A percentile compares a stretch with the other conserved stretches of the same genome.
Conservation (phyloP, 2,113 vertebrate species). For the Verasper variegatus region DNA sequence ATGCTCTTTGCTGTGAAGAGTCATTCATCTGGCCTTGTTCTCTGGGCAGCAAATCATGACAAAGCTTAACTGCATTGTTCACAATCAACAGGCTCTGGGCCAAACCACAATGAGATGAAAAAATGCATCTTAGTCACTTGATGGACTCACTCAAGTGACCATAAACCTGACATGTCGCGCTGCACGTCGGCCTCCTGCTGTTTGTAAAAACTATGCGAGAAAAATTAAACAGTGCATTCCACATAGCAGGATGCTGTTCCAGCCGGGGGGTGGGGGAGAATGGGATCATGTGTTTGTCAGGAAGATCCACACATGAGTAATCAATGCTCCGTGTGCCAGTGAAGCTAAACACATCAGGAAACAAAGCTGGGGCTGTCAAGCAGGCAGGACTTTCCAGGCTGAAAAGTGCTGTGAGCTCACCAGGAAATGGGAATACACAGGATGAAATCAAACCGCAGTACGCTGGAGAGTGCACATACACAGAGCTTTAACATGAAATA, state of each 20-base stretch:
- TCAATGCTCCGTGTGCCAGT: slow-evolving; percentile 71
- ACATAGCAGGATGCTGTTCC: slow-evolving; percentile 72
- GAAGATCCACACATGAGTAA: slow-evolving; percentile 82
- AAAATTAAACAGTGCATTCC: slow-evolving; percentile 81
- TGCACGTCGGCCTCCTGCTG: slow-evolving; percentile 72
- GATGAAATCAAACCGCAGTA: slow-evolving; percentile 55
- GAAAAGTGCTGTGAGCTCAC: slow-evolving; percentile 60
- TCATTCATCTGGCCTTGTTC: slow-evolving; percentile 37
- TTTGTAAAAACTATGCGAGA: slow-evolving; percentile 73
- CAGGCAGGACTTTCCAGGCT: slow-evolving; percentile 68
- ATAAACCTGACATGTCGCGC: slow-evolving; percentile 61
- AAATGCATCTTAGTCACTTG: slow-evolving; percentile 69
- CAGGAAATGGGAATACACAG: slow-evolving; percentile 73
- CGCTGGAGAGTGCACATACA: slow-evolving; percentile 14
- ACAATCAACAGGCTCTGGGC: slow-evolving; percentile 30
- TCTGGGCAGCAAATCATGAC: slow-evolving; percentile 52
- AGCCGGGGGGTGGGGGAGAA: slow-evolving; percentile 55
- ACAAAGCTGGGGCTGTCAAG: slow-evolving; percentile 67
- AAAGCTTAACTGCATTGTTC: slow-evolving; percentile 44
- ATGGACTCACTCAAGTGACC: slow-evolving; percentile 72
- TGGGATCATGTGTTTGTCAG: slow-evolving; percentile 81
- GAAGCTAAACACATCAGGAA: slow-evolving; percentile 75
- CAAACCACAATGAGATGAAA: slow-evolving; percentile 42
- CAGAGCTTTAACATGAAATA: slow-evolving; percentile 19
- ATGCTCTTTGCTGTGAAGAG: neutral